A percentile compares a stretch with the other conserved stretches of the same genome.
These are phyloP conservation scores for Bombyx huttoni DNA, from an alignment of 2,888 invertebrate genomes.

Conservation along the genomic window DNA sequence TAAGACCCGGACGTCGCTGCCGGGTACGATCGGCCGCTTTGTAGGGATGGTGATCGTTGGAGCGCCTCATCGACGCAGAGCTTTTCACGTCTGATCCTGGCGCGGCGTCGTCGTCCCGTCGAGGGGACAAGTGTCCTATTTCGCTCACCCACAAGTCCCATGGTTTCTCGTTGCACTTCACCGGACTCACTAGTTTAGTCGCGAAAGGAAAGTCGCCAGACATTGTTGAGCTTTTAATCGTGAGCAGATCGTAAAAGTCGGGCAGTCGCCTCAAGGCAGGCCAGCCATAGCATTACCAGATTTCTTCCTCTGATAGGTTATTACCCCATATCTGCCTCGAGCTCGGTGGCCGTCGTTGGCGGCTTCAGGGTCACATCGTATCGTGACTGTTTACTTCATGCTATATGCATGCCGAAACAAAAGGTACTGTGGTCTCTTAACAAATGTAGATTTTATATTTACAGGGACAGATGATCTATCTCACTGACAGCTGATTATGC, in stretches of 20 bases:
- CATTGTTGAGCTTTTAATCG: constrained; percentile 47
- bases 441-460: constrained; percentile 56
- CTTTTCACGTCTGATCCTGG: constrained; percentile 43
- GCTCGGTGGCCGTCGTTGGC: constrained; percentile 32
- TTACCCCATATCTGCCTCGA: constrained; percentile 62
- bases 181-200: constrained; percentile 57
- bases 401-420: constrained; percentile 38
- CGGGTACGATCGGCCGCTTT: constrained; percentile 34
- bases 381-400: constrained; percentile 46
- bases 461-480: constrained; percentile 72
- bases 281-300: constrained; percentile 53
- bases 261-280: constrained; percentile 43
- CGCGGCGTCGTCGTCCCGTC: constrained; percentile 45
- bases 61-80: constrained; percentile 32
- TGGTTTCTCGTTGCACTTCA: constrained; percentile 64
- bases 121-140: constrained; percentile 61
- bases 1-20: constrained; percentile 56
- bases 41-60: constrained; percentile 38
- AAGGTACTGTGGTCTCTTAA: constrained; percentile 63
- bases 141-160: constrained; percentile 68
- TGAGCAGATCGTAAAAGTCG: constrained; percentile 31
- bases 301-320: constrained; percentile 61
- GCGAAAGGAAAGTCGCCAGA: constrained; percentile 55
- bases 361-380: constrained; percentile 51
- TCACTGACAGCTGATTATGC: constrained; percentile 74